These are phyloP conservation scores for Syritta pipiens DNA, from an alignment of 2,888 invertebrate species.

Conservation along the genomic window DNA sequence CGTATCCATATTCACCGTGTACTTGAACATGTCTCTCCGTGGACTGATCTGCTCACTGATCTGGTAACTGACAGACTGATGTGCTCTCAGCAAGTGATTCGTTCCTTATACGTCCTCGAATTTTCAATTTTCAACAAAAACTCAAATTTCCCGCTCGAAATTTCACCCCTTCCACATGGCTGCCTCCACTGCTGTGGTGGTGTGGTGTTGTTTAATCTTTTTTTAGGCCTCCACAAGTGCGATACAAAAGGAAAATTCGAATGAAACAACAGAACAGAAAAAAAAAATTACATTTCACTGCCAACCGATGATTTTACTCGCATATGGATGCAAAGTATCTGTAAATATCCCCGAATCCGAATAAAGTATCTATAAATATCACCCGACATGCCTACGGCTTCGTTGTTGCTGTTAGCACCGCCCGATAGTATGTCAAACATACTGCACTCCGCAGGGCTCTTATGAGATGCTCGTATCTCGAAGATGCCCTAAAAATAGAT, in stretches of 20 bases:
- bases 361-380: constrained; percentile 62
- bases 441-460: constrained; percentile 46
- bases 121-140: constrained; percentile 35
- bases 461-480: background rate
- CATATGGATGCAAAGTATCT: constrained; percentile 69
- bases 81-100: constrained; percentile 55
- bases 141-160: constrained; percentile 63
- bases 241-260: constrained; percentile 51
- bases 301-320: constrained; percentile 50
- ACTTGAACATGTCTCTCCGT: constrained; percentile 38
- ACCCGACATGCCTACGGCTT: constrained; percentile 39
- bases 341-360: constrained; percentile 58
- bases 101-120: constrained; percentile 68
- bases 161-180: constrained; percentile 65
- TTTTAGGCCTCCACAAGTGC: constrained; percentile 64
- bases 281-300: constrained; percentile 40
- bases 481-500: constrained; percentile 56
- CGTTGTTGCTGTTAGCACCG: constrained; percentile 45
- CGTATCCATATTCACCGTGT: constrained; percentile 55
- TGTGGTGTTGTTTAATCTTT: constrained; percentile 47
- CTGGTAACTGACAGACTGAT: constrained; percentile 63
- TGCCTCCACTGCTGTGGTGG: background rate
- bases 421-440: constrained; percentile 58
- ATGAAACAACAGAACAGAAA: constrained; percentile 20
- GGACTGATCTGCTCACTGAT: constrained; percentile 47